Evolutionary conservation across 2,888 invertebrate species (phyloP).

Genomic region (Mystacides longicornis): DNA sequence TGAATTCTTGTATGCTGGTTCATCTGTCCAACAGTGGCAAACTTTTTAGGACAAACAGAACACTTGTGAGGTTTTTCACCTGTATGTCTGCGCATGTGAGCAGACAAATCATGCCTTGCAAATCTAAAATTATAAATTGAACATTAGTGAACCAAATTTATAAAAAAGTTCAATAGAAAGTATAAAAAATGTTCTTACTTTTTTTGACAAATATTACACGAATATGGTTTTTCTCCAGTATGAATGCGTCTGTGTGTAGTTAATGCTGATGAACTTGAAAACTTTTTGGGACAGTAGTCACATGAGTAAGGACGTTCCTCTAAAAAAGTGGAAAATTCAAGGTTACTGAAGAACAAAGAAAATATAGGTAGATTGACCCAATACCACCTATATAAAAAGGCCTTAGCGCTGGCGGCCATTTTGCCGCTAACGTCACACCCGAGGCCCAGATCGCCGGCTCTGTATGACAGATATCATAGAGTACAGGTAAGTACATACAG

Average conservation of each 20-base stretch:
- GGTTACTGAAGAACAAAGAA: too few species aligned
- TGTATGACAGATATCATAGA: too few species aligned
- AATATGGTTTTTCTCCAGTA: slow-evolving; percentile 37
- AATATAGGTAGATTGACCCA: too few species aligned
- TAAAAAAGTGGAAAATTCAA: too few species aligned
- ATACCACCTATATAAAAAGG: too few species aligned
- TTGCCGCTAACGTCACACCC: too few species aligned
- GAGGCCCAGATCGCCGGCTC: too few species aligned
- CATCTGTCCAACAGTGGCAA: slow-evolving; percentile 35
- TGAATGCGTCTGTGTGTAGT: slow-evolving; percentile 45
- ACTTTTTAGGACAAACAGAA: slow-evolving; percentile 39
- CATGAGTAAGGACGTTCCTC: slow-evolving; percentile 40
- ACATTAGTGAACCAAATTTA: not conserved
- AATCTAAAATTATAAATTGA: slow-evolving; percentile 32
- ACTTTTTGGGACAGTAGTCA: slow-evolving; percentile 38
- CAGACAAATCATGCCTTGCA: slow-evolving; percentile 37
- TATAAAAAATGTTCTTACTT: slow-evolving; percentile 13
- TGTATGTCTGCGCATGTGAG: slow-evolving; percentile 49
- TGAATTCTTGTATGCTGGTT: slow-evolving; percentile 38
- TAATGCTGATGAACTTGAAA: slow-evolving; percentile 48
- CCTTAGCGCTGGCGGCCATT: too few species aligned
- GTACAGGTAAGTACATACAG: too few species aligned
- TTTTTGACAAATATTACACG: slow-evolving; percentile 23
- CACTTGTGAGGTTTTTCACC: slow-evolving; percentile 51
- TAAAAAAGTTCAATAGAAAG: not conserved